Evolutionary conservation across 1,140 invertebrate genomes (phyloP).

Genomic region (Babylonia areolata): DNA sequence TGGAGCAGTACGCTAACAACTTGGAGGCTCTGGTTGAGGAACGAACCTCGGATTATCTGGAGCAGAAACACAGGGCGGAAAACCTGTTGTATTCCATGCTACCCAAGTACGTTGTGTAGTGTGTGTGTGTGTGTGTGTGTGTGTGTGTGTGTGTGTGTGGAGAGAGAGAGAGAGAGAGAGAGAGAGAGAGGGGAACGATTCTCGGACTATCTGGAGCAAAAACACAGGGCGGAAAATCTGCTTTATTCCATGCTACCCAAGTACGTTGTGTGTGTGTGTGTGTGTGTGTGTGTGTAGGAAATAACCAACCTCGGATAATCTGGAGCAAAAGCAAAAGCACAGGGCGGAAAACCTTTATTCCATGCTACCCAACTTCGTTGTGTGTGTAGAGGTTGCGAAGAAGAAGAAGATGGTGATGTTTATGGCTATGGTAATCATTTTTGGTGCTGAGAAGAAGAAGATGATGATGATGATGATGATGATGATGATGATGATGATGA

Average conservation of each 20-base stretch:
- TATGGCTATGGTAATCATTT: too few relatives aligned
- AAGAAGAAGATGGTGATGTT: too few relatives aligned
- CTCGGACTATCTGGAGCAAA: constrained; percentile 97
- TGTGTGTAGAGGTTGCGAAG: too few relatives aligned
- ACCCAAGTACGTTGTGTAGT: constrained; percentile 86
- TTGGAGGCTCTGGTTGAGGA: constrained; percentile 96
- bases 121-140: too few relatives aligned
- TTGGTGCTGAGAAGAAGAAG: too few relatives aligned
- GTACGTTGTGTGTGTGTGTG: too few relatives aligned
- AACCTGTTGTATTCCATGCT: constrained; percentile 91
- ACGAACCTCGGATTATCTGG: constrained; percentile 95
- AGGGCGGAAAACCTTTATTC: constrained; percentile 83
- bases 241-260: constrained; percentile 95
- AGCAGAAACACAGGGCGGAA: constrained; percentile 86
- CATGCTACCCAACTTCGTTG: constrained; percentile 93
- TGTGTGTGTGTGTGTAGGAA: too few relatives aligned
- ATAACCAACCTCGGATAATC: constrained; percentile 95
- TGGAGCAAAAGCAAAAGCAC: constrained; percentile 96
- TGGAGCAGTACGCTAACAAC: constrained; percentile 78
- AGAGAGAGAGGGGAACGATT: constrained; percentile 87
- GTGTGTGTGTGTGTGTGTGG: too few relatives aligned
- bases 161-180: too few relatives aligned
- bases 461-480: too few relatives aligned
- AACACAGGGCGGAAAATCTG: constrained; percentile 80
- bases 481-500: too few relatives aligned